These are phyloP conservation scores for Gallinago nigripennis DNA, from an alignment of 2,797 vertebrate genomes.

Conservation along the genomic window DNA sequence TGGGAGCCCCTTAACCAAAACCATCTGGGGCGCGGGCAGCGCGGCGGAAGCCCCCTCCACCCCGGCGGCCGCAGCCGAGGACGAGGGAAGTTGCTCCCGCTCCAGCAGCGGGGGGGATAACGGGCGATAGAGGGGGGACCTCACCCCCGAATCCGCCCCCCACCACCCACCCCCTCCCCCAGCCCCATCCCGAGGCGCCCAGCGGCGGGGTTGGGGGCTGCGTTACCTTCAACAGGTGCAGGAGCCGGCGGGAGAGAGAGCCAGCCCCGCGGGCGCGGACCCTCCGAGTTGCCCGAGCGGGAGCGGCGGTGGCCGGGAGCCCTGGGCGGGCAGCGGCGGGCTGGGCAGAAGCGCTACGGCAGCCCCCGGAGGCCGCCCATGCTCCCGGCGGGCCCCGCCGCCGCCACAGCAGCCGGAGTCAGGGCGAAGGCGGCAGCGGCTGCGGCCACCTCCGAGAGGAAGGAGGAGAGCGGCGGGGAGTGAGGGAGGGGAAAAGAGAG, in stretches of 20 bases:
- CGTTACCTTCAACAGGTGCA: constrained; percentile 65
- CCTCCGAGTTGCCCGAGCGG: background rate
- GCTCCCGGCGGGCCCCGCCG: constrained; percentile 16
- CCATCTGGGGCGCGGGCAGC: constrained; percentile 26
- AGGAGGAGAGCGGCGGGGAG: background rate
- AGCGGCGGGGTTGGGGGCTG: background rate
- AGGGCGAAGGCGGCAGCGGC: constrained; percentile 3
- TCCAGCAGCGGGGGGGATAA: background rate
- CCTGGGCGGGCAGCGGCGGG: background rate
- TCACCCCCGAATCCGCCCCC: background rate
- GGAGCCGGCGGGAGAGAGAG: background rate
- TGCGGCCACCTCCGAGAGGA: constrained; percentile 22
- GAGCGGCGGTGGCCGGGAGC: background rate
- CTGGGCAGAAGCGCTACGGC: background rate
- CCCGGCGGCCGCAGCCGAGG: background rate
- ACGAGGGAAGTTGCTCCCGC: background rate
- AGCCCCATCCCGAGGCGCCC: background rate
- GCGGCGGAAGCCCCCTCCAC: background rate
- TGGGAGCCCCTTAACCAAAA: constrained; percentile 30
- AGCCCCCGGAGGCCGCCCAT: constrained; percentile 14
- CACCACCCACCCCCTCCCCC: background rate
- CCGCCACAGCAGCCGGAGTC: background rate
- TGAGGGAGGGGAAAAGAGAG: background rate
- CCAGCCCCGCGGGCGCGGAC: background rate
- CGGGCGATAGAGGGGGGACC: background rate